Evolutionary conservation across 2,113 vertebrate species (phyloP).

Genomic region (Thomomys bottae): DNA sequence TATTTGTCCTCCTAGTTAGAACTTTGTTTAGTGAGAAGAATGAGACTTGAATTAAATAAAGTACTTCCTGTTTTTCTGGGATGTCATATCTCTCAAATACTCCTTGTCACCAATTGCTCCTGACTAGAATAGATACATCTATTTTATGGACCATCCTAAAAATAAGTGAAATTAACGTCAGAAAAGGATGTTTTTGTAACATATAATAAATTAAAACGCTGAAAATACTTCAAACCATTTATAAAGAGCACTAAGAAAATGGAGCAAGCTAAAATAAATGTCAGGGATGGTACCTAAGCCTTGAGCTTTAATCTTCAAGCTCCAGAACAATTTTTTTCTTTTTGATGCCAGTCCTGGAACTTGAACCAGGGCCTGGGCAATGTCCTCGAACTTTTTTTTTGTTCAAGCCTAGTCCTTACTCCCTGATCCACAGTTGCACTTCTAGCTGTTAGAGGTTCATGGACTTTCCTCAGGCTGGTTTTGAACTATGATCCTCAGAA

Average conservation of each 20-base stretch:
- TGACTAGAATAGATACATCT: neutral
- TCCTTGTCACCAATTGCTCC: slow-evolving; percentile 4
- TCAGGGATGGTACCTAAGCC: too few relatives aligned
- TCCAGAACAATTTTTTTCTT: too few relatives aligned
- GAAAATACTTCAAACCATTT: slow-evolving; percentile 7
- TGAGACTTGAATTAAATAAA: neutral
- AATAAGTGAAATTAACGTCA: neutral
- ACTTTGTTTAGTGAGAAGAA: slow-evolving; percentile 8
- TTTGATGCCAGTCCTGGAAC: too few relatives aligned
- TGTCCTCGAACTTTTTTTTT: too few relatives aligned
- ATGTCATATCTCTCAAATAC: neutral
- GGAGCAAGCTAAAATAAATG: neutral
- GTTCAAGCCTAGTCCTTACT: too few relatives aligned
- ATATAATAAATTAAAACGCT: neutral
- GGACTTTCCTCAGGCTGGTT: too few relatives aligned
- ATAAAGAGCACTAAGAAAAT: neutral
- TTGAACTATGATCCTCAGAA: too few relatives aligned
- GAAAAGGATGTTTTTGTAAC: neutral
- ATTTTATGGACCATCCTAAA: neutral
- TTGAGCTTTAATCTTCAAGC: too few relatives aligned
- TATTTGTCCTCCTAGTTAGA: neutral
- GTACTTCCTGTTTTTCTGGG: neutral
- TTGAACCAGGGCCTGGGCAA: neutral
- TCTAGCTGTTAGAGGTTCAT: too few relatives aligned
- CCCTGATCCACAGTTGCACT: too few relatives aligned